A percentile compares a stretch with the other conserved stretches of the same genome.
These are phyloP conservation scores for Aplocera efformata DNA, from an alignment of 2,888 invertebrate species.

Conservation along the genomic window DNA sequence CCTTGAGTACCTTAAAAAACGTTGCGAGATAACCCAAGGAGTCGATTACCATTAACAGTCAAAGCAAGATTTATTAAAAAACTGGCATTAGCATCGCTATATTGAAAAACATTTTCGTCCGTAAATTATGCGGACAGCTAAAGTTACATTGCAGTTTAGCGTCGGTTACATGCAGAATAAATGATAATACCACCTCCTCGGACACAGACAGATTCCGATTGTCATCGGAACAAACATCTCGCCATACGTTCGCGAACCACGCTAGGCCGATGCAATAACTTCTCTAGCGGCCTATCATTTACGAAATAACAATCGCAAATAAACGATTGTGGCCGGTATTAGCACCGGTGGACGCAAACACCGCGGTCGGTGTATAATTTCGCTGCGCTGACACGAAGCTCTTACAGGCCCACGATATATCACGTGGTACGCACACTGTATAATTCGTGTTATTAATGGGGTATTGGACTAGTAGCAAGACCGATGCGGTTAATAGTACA, in stretches of 20 bases:
- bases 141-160: constrained; percentile 46
- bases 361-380: constrained; percentile 68
- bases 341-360: constrained; percentile 58
- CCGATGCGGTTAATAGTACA: constrained; percentile 65
- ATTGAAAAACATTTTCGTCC: constrained; percentile 30
- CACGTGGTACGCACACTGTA: constrained; percentile 64
- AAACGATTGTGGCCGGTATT: constrained; percentile 52
- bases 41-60: too few relatives aligned
- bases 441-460: constrained; percentile 78
- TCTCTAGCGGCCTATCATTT: constrained; percentile 70
- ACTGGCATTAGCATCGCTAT: constrained; percentile 6
- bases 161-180: constrained; percentile 52
- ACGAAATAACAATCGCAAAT: constrained; percentile 69
- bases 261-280: constrained; percentile 58
- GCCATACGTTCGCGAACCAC: constrained; percentile 56
- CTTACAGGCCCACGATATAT: constrained; percentile 72
- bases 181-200: constrained; percentile 53
- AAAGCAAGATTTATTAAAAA: too few relatives aligned
- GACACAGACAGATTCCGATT: constrained; percentile 71
- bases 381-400: constrained; percentile 66
- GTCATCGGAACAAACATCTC: constrained; percentile 67
- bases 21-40: too few relatives aligned
- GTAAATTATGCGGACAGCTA: constrained; percentile 45
- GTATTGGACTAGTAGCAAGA: constrained; percentile 64
- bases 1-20: constrained; percentile 7